Evolutionary conservation across 2,888 invertebrate genomes (phyloP).

Genomic region (Scrobipalpa atriplicella): DNA sequence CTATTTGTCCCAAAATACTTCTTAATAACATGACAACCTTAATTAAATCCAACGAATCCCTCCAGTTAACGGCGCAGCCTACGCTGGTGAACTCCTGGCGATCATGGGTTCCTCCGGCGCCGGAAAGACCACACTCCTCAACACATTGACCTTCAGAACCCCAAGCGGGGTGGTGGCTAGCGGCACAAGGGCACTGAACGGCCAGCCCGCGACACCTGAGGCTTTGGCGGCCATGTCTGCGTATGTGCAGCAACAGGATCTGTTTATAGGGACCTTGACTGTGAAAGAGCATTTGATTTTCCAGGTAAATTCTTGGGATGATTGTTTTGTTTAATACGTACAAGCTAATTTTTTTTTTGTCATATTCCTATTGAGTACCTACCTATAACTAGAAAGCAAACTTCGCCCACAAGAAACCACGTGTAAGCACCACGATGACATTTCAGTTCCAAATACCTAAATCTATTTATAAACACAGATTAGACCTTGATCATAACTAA

Average conservation of each 20-base stretch:
- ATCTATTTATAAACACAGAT: too few species aligned
- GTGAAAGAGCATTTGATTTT: constrained; percentile 95
- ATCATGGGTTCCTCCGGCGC: constrained; percentile 96
- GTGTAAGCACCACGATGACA: too few species aligned
- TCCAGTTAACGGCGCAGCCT: constrained; percentile 90
- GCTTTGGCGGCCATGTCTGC: constrained; percentile 90
- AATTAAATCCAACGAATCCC: constrained; percentile 7
- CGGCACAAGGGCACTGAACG: constrained; percentile 86
- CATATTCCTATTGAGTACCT: too few species aligned
- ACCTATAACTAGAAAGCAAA: too few species aligned
- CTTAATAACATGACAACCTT: not conserved
- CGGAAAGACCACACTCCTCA: constrained; percentile 96
- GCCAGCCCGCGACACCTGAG: constrained; percentile 87
- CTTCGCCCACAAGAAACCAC: too few species aligned
- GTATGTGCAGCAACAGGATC: constrained; percentile 97
- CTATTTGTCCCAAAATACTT: too few species aligned
- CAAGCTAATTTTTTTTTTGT: too few species aligned
- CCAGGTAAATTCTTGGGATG: constrained; percentile 79
- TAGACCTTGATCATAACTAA: too few species aligned
- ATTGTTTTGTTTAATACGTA: too few species aligned
- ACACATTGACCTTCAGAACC: constrained; percentile 93
- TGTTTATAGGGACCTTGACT: constrained; percentile 95
- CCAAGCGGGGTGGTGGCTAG: constrained; percentile 85
- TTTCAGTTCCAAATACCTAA: too few species aligned
- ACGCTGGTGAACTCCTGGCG: constrained; percentile 93